Evolutionary conservation across 2,113 vertebrate species (phyloP).

Genomic region (Cercocebus atys): DNA sequence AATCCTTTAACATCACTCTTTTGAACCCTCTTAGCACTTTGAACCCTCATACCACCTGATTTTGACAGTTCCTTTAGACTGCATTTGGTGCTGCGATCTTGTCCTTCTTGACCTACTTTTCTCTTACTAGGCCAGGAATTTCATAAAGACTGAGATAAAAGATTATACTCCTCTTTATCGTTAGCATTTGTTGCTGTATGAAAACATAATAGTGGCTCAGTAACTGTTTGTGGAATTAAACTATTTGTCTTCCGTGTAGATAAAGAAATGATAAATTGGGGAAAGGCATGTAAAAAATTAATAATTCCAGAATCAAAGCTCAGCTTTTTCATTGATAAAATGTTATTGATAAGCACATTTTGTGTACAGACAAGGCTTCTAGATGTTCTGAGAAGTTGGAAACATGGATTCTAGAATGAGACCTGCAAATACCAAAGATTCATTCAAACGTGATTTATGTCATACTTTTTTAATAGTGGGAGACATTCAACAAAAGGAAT

Average conservation of each 20-base stretch:
- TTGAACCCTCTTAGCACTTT: neutral
- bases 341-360: neutral
- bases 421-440: constrained; percentile 18
- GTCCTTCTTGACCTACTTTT: neutral
- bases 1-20: neutral
- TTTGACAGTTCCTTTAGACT: neutral
- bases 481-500: constrained; percentile 8
- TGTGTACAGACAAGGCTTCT: neutral
- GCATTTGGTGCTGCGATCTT: neutral
- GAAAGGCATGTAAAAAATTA: neutral
- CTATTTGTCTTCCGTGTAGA: neutral
- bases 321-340: neutral
- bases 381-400: constrained; percentile 12
- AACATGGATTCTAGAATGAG: constrained; percentile 6
- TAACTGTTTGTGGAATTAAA: constrained; percentile 29
- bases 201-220: neutral
- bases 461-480: neutral
- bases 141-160: neutral
- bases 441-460: neutral
- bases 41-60: neutral
- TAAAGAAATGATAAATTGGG: neutral
- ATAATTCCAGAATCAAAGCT: neutral
- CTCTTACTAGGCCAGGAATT: neutral
- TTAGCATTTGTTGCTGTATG: neutral
- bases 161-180: neutral